Base-by-base conservation (phyloP, 2,113 vertebrate genomes). In the Dipodomys merriami region DNA sequence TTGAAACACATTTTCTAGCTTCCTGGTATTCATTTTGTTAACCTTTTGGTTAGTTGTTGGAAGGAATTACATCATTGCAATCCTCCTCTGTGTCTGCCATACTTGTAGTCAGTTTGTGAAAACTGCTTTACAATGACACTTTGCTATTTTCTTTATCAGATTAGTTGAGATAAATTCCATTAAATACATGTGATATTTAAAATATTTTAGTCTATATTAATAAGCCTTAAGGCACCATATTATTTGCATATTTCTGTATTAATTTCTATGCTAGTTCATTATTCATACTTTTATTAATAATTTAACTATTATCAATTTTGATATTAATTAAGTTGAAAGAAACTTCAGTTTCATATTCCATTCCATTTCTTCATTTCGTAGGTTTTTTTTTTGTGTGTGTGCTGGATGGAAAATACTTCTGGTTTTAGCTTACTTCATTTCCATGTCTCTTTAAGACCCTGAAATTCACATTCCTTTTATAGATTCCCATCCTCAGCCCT, bases 201-300 rank as follows among this genome's bases (percentile, higher is more conserved):
- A 44, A 88, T 15, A 11, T 91, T 93, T 96, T 65, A 65, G 29
- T 74, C 88, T 76, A 33, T 81, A 74, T 94, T 72, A 89, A 53
- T 91, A 72, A 86, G n/a, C 33, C 30, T 74, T 67, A 86, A 0
- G 20, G 4, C 16, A 90, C 90, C 90, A 22, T 95, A 71, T 90
- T 94, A 62, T 91, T 91, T 95, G 39, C 35, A 83, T 79, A 83
- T 91, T 78, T 95, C n/a, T 33, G 30, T 78, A 78, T 88, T 94
- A 83, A 88, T 82, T 77, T 93, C 49, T 83, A 1, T 67, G 64
- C 83, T 90, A 85, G 76, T 78, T 92, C 8, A 62, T 92, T 90
- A 90, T 94, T 91, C 13, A 33, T 89, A 35, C 6, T 79, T 88
- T 81, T 88, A 83, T 82, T 60, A 83, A 86, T 80, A 20, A 82